Conservation (phyloP, 2,797 vertebrate genomes). For the Rachycentron canadum region DNA sequence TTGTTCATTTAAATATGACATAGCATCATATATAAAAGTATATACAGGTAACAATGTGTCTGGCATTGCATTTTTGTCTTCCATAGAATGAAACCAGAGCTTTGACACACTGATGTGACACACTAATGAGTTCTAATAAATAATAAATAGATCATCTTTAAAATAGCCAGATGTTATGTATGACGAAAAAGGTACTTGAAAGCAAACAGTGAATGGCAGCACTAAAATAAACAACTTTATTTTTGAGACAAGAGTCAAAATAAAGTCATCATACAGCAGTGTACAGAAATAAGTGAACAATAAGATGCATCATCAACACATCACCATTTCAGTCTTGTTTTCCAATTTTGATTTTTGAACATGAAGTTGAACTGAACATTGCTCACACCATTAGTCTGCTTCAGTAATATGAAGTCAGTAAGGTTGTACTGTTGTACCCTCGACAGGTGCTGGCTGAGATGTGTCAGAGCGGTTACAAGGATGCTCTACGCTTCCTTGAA, state of each 20-base stretch:
- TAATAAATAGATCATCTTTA: no score
- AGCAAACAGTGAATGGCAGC: neutral
- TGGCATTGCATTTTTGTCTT: no score
- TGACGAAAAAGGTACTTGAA: neutral
- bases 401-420: neutral
- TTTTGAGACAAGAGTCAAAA: no score
- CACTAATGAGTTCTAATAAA: no score
- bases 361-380: neutral
- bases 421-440: constrained; percentile 16
- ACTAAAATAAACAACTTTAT: neutral
- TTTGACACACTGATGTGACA: no score
- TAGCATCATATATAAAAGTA: no score
- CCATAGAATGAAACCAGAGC: no score
- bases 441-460: constrained; percentile 90
- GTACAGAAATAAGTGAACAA: neutral
- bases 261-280: neutral
- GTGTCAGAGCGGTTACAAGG: constrained; percentile 93
- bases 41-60: no score
- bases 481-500: constrained; percentile 90
- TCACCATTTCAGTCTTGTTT: no score
- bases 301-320: neutral
- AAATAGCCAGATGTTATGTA: no score
- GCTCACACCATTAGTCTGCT: neutral
- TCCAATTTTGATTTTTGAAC: neutral
- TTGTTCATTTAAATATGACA: no score